These are phyloP conservation scores for Congeria kusceri DNA, from an alignment of 2,888 invertebrate species.

Conservation along the genomic window DNA sequence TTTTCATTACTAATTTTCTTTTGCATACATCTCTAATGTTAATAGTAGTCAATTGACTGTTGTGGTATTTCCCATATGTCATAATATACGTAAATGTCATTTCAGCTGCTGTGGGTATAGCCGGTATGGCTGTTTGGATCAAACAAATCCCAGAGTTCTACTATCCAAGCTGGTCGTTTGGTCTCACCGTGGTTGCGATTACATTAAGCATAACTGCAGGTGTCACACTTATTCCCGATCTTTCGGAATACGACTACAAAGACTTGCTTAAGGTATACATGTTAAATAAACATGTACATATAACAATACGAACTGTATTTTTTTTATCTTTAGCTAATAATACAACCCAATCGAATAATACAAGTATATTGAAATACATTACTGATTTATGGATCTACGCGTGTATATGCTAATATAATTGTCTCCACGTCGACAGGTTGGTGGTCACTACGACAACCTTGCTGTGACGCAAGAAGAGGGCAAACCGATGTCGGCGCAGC, in stretches of 20 bases:
- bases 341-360: too few species aligned
- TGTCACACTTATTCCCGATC: constrained; percentile 54
- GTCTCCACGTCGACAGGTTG: constrained; percentile 30
- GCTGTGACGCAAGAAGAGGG: constrained; percentile 18
- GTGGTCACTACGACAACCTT: constrained; percentile 53
- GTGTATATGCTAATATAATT: too few species aligned
- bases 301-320: too few species aligned
- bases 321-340: too few species aligned
- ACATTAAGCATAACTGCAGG: constrained; percentile 48
- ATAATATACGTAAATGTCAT: neutral
- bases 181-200: constrained; percentile 56
- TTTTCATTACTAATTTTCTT: too few species aligned
- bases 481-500: neutral
- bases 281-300: too few species aligned
- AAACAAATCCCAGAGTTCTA: constrained; percentile 35
- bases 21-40: too few species aligned
- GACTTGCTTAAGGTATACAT: constrained; percentile 43
- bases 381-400: too few species aligned
- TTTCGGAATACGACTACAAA: constrained; percentile 60
- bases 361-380: too few species aligned
- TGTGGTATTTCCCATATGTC: too few species aligned
- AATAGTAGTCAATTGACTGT: too few species aligned
- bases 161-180: constrained; percentile 58
- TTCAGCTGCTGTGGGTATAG: constrained; percentile 38
- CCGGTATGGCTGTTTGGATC: constrained; percentile 52